Base-by-base conservation (phyloP, 2,888 invertebrate species). In the Eilema caniola region DNA sequence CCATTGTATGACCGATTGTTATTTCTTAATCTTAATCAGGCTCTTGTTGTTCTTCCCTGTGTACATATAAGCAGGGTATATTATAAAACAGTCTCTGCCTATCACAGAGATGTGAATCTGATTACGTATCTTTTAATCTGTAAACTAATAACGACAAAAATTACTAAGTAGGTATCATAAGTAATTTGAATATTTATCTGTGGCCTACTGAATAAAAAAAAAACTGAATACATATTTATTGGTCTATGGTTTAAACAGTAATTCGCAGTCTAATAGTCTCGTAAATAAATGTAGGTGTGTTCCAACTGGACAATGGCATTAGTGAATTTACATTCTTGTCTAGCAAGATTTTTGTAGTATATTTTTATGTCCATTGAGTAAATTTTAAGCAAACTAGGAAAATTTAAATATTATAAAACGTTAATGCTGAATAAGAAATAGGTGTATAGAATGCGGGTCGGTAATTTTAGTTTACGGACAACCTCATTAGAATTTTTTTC, bases 111-210 rank as follows among this genome's bases (percentile, higher is more conserved):
- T 47, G 0, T 47, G 7, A 47, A 20, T 47, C 47, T 20, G 20
- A 47, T 20, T 47, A 47, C 33, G 12, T 37, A 37, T 37, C 33
- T 37, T 12, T 5, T 37, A 37, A 37, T 37, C 33, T 37, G 12
- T 37, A 37, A 12, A 41, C 41, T 16, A 16, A 53, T 53, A n/a
- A 28, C 28, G 53, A 64, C 64, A 53, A 64, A 25, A n/a, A 64
- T 53, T 23, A 47, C 47, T 47, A 28, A 31, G 12, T 59, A 59
- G 23, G 12, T 24, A 5, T 16, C 41, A 11, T 16, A 41, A 41
- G 41, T 41, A 59, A 59, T 59, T 53, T 5, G 23, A 25, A 64
- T n/a, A 64, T 53, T 64, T 31, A 64, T 64, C 64, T 64, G 53
- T 64, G 28, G 64, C 28, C 10, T 24, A 64, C 41, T 64, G 25